Conservation (phyloP, 35 echinoderm and acorn worm species). For the Eucidaris tribuloides region DNA sequence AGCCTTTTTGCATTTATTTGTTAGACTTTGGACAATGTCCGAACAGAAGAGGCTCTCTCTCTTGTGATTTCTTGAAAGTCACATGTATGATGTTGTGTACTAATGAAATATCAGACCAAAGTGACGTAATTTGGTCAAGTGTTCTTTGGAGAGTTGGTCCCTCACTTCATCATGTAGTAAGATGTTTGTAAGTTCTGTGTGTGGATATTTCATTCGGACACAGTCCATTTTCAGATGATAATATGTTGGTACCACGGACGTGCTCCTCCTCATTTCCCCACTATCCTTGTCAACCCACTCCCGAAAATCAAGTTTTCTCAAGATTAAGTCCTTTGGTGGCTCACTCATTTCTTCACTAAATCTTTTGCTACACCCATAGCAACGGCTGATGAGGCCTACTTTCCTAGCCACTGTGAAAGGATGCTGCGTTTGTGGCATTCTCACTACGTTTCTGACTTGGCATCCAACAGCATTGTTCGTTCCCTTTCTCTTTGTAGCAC, state of each 20-base stretch:
- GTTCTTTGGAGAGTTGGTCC: not conserved
- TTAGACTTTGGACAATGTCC: no score
- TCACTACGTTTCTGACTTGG: not conserved
- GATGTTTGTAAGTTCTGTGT: not conserved
- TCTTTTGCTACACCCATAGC: not conserved
- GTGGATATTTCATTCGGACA: not conserved
- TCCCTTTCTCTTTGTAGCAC: not conserved
- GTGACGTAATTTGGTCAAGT: not conserved
- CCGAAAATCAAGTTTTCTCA: not conserved
- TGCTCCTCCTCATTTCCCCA: not conserved
- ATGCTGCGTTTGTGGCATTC: not conserved
- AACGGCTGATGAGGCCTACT: not conserved
- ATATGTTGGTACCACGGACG: not conserved
- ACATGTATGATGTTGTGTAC: not conserved
- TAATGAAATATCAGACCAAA: not conserved
- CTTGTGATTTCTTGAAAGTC: not conserved
- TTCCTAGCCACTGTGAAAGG: not conserved
- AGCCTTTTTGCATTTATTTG: no score
- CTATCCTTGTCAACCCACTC: not conserved
- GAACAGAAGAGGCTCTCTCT: not conserved
- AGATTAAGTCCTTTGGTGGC: not conserved
- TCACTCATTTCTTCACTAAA: not conserved
- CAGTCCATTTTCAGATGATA: not conserved
- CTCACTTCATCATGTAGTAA: not conserved
- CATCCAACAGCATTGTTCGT: not conserved